Evolutionary conservation across 2,888 invertebrate genomes (phyloP), one percentile per base, ranked within the genome.

Genomic region (Euphydryas editha): DNA sequence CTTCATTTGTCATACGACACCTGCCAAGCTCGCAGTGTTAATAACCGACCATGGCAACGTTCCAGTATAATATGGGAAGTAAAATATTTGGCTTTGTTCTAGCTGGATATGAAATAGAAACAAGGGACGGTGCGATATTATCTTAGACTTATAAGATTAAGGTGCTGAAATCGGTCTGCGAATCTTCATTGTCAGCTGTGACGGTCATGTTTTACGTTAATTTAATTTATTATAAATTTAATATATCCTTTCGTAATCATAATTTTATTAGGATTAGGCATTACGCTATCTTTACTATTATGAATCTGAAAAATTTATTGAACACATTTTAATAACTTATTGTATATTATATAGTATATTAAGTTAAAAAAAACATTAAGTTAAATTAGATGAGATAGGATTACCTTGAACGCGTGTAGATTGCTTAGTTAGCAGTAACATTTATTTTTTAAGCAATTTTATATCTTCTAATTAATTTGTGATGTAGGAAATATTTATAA

Each of bases 1-100:
- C 54, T 88, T 90, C 90, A 90, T 91, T 91, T 90, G 90, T 91
- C 90, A 89, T 80, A 76, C 78, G 79, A 73, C 80, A 81, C 81
- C 81, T 84, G 87, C 86, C 85, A 86, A 84, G 79, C 79, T 76
- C 81, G 79, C 78, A 80, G 84, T 87, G 88, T 87, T 89, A 88
- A 90, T 90, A 88, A 87, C 87, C 84, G 83, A 73, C 72, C 77
- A 79, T 90, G 90, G 90, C 90, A 88, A 71, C 65, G 76, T 78
- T 87, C 90, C 90, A 91, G 87, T 76, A 76, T 58, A 67, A 59
- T 59, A 56, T 59, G 42, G 49, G 59, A 65, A 60, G 59, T 62
- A 62, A 68, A 65, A 65, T 68, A 68, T 69, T 69, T 69, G 67
- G 62, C 66, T 58, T 59, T 65, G 65, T 65, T 62, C 66, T 67